A percentile compares a stretch with the other conserved stretches of the same genome.
These are phyloP conservation scores for Lasiommata megera DNA, from an alignment of 2,888 invertebrate genomes.

Conservation along the genomic window DNA sequence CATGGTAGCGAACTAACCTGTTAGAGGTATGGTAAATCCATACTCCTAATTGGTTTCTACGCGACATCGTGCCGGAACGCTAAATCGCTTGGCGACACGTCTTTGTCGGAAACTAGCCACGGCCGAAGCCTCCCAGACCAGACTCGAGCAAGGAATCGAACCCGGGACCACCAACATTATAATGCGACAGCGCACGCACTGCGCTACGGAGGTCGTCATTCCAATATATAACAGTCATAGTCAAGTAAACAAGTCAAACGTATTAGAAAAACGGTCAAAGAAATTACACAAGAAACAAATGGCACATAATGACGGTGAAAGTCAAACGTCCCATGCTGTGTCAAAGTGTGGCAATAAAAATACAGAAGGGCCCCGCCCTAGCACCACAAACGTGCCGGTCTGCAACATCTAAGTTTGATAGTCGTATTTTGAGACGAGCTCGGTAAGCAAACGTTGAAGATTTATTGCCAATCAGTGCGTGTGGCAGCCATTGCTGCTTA, in stretches of 20 bases:
- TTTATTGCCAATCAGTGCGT: slow-evolving; percentile 68
- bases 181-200: no score
- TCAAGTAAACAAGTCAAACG: slow-evolving; percentile 7
- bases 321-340: slow-evolving; percentile 51
- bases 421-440: slow-evolving; percentile 60
- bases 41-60: no score
- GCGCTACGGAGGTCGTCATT: no score
- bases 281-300: slow-evolving; percentile 47
- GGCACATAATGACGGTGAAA: slow-evolving; percentile 49
- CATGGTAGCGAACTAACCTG: no score
- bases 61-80: no score
- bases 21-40: no score
- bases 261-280: slow-evolving; percentile 17
- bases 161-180: no score
- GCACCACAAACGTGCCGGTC: slow-evolving; percentile 57
- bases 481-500: slow-evolving; percentile 42
- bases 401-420: slow-evolving; percentile 50
- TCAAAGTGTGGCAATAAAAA: slow-evolving; percentile 64
- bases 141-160: no score
- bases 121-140: no score
- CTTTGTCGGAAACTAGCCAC: no score
- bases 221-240: background rate
- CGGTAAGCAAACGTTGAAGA: slow-evolving; percentile 68
- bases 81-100: no score
- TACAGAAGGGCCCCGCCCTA: slow-evolving; percentile 58